Base-by-base conservation (phyloP, 2,888 invertebrate genomes). In the Pyralis farinalis region DNA sequence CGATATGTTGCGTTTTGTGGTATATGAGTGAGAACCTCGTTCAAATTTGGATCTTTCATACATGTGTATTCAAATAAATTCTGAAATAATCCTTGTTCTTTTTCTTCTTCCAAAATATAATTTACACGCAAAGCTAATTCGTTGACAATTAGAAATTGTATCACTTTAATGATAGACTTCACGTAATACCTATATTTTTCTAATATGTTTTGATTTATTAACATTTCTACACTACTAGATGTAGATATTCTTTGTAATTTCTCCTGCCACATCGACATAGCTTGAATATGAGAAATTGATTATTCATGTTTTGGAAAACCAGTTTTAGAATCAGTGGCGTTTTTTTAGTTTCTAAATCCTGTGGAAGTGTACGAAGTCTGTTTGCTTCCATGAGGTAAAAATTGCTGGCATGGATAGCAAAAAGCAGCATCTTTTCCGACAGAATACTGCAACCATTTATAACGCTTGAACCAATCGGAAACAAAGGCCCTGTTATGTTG, bases 1-100 rank as follows among this genome's bases (percentile, higher is more conserved):
- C 44, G 40, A 44, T 44, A 40, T 42, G 42, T 42, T 42, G 40
- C 38, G 37, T 46, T 46, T 46, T 43, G 34, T 46, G 46, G 40
- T 43, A 46, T 40, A 43, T 45, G 43, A 16, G 16, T 16, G 3
- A 34, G 32, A 44, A 34, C 35, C 31, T 44, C 41, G 38, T 37
- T 37, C 41, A 37, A 44, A 44, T 41, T 44, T 40, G 16, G 16
- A 38, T 37, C 34, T 44, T 44, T 41, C 41, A 43, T 46, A 43
- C 40, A 41, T 41, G 34, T 46, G 34, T 45, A 16, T 16, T 16
- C 16, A 16, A 16, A 16, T 16, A 16, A 16, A 16, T 16, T 16
- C 35, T 39, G 43, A 43, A 39, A 43, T 16, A 38, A 42, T 42
- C 40, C 41, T 37, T 44, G n/a, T 38, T 45, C 39, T 45, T 42